Evolutionary conservation across 2,113 vertebrate genomes (phyloP).

Genomic region (Fukomys damarensis): DNA sequence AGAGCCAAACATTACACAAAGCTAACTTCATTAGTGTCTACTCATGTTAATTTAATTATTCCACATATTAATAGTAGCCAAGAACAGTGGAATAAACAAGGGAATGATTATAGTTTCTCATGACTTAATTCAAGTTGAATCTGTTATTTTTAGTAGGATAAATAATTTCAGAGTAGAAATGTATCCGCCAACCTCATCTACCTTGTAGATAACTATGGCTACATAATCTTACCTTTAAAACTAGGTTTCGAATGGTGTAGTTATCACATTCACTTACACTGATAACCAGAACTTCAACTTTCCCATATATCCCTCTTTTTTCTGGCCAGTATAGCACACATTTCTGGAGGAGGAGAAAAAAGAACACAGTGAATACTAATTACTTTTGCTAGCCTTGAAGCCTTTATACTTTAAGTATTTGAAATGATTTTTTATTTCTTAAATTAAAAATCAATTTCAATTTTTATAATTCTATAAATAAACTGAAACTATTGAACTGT

Average conservation of each 20-base stretch:
- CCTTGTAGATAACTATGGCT: not conserved
- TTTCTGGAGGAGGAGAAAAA: slow-evolving; percentile 88
- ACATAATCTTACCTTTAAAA: slow-evolving; percentile 91
- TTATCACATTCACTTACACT: slow-evolving; percentile 92
- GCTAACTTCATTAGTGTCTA: not conserved
- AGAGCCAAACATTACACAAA: not conserved
- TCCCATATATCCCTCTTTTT: slow-evolving; percentile 96
- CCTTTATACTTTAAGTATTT: not conserved
- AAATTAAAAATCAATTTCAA: not conserved
- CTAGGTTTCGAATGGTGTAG: slow-evolving; percentile 92
- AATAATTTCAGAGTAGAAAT: slow-evolving; percentile 39
- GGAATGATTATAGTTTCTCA: not conserved
- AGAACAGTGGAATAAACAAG: not conserved
- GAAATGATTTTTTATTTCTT: slow-evolving; percentile 10
- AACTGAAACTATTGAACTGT: not conserved
- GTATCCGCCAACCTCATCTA: not conserved
- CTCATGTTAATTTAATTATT: slow-evolving; percentile 35
- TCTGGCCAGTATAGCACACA: slow-evolving; percentile 99
- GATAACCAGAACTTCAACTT: slow-evolving; percentile 94
- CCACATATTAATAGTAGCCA: not conserved
- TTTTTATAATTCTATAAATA: not conserved
- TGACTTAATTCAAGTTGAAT: slow-evolving; percentile 7
- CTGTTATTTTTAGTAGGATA: not conserved
- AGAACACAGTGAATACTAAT: not conserved
- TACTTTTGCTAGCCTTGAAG: not conserved